Base-by-base conservation (phyloP, 2,888 invertebrate species). In the Ferdinandea cuprea region DNA sequence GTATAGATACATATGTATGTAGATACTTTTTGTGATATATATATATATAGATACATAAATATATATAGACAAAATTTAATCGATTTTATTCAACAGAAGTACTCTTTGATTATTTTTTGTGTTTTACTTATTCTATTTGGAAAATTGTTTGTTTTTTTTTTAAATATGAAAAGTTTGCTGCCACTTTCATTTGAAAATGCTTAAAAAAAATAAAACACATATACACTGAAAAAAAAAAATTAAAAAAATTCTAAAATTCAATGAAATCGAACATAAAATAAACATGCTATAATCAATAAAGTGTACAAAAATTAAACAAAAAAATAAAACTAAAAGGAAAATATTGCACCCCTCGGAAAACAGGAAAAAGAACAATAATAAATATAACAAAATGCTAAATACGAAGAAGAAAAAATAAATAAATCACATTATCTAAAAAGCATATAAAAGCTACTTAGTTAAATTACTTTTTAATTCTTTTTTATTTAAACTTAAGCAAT, bases 71-170 rank as follows among this genome's bases (percentile, higher is more conserved):
- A 58, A 37, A 76, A 77, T 66, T 32, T 61, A 71, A 81, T 81
- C 77, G 71, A 81, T 81, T 81, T 77, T 77, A 81, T 81, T 81
- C 81, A 81, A 81, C 81, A 81, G 81, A 77, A 65, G 30, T 28
- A 76, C 3, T 35, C 37, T 40, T 13, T 54, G 21, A 46, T 65
- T 56, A 9, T 54, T 44, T 17, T 15, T 50, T 50, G 25, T 9
- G n/a, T n/a, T n/a, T n/a, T n/a, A n/a, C n/a, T n/a, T 15, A 11
- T 35, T 28, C 21, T 63, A 17, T 19, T 63, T 15, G 11, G 32
- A 19, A 54, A 61, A 21, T 46, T 65, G 40, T 46, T 58, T 37
- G 28, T 35, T 46, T 19, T 35, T 50, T 44, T 7, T 44, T 63
- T 61, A 13, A 4, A 40, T 28, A 32, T 50, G n/a, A 17, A 59